These are phyloP conservation scores for Caranx ignobilis DNA, from an alignment of 2,113 vertebrate species.

Conservation along the genomic window DNA sequence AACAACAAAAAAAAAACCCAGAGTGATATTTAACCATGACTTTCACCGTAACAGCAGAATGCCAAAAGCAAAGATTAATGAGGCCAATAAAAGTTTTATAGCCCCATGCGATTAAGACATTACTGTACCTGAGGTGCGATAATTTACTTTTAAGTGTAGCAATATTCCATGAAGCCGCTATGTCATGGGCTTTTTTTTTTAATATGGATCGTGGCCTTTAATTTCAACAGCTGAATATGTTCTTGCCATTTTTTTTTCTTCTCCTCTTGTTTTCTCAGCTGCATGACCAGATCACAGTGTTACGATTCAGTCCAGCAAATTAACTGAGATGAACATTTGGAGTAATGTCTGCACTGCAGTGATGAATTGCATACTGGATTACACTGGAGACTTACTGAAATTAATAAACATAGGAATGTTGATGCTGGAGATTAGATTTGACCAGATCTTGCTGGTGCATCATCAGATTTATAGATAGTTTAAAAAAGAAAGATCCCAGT, in stretches of 20 bases:
- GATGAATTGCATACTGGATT: constrained; percentile 31
- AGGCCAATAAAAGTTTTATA: constrained; percentile 46
- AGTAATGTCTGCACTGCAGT: constrained; percentile 8
- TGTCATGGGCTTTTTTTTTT: constrained; percentile 37
- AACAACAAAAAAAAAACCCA: not conserved
- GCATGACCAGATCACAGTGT: constrained; percentile 28
- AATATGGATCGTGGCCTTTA: constrained; percentile 41
- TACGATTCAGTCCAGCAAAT: constrained; percentile 27
- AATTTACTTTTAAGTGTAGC: constrained; percentile 61
- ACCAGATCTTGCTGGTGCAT: constrained; percentile 2
- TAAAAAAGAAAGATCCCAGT: constrained; percentile 13
- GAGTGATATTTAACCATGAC: constrained; percentile 43
- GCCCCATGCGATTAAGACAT: constrained; percentile 56
- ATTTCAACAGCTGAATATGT: constrained; percentile 46
- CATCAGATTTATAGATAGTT: constrained; percentile 20
- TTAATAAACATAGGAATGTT: constrained; percentile 52
- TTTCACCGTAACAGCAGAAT: constrained; percentile 33
- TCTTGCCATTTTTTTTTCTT: not conserved
- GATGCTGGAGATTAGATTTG: constrained; percentile 40
- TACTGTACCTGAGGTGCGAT: constrained; percentile 47
- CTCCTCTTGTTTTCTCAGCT: constrained; percentile 60
- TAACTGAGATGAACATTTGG: constrained; percentile 49
- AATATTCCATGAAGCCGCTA: constrained; percentile 41
- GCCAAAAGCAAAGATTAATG: constrained; percentile 50
- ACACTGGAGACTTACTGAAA: constrained; percentile 21